Conservation (phyloP, 2,113 vertebrate genomes). For the Chaetura pelagica region DNA sequence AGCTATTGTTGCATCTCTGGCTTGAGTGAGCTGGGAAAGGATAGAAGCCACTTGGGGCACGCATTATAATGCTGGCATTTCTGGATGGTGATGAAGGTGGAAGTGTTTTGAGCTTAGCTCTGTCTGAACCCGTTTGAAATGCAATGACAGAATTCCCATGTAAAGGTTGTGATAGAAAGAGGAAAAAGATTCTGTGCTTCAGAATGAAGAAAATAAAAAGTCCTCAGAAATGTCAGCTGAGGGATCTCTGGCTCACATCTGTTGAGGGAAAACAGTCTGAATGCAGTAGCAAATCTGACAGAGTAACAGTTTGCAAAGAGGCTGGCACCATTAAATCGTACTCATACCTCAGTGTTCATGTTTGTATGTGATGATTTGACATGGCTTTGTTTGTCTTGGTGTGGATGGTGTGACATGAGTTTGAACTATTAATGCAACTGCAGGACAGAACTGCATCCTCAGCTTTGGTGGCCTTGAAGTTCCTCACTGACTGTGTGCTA, state of each 20-base stretch:
- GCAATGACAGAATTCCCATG: not conserved
- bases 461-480: not conserved
- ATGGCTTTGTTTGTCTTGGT: fast-evolving
- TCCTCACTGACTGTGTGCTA: not conserved
- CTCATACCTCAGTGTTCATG: not conserved
- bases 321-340: not conserved
- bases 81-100: not conserved
- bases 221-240: not conserved
- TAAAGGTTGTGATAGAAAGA: not conserved
- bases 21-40: conserved; percentile 49
- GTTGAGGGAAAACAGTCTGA: not conserved
- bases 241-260: not conserved
- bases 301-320: not conserved
- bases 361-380: not conserved
- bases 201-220: not conserved
- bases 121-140: conserved; percentile 19
- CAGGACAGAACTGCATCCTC: not conserved
- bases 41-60: conserved; percentile 54
- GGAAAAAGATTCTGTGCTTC: not conserved
- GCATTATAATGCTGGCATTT: conserved; percentile 40
- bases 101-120: not conserved
- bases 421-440: not conserved
- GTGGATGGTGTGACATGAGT: fast-evolving
- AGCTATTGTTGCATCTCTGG: conserved; percentile 41
- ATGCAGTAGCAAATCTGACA: not conserved